Conservation (phyloP, 2,113 vertebrate genomes). For the Oostethus manadensis region DNA sequence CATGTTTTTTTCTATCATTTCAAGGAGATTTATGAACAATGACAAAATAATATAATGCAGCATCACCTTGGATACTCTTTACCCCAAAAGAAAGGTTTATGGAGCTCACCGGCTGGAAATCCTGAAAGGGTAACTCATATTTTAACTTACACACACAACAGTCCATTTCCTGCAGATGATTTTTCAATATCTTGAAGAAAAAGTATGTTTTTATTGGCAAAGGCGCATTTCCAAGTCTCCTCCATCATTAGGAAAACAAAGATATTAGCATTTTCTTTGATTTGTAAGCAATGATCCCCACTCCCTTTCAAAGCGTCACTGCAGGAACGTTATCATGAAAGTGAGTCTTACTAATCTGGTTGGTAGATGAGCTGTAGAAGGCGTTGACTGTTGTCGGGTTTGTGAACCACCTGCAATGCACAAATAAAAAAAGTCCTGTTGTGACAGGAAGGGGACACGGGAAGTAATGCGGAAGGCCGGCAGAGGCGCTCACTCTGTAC, state of each 20-base stretch:
- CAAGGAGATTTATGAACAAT: no score
- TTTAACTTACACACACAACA: not conserved
- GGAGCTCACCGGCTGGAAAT: constrained; percentile 95
- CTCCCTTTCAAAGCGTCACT: not conserved
- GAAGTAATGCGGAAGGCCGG: not conserved
- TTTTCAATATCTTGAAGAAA: not conserved
- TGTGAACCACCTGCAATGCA: constrained; percentile 86
- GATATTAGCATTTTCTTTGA: not conserved
- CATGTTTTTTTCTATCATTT: not conserved
- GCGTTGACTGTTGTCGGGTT: constrained; percentile 97
- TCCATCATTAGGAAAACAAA: not conserved
- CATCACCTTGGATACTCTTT: constrained; percentile 87
- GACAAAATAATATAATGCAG: not conserved
- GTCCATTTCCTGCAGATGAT: not conserved
- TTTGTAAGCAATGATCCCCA: not conserved
- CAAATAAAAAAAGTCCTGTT: constrained; percentile 13
- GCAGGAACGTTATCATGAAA: not conserved
- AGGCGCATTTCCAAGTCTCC: not conserved
- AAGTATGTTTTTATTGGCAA: not conserved
- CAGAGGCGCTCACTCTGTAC: constrained; percentile 83
- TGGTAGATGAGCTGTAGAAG: constrained; percentile 94
- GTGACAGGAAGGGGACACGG: not conserved
- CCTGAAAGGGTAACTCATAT: constrained; percentile 64
- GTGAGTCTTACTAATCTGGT: constrained; percentile 89
- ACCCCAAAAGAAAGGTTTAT: constrained; percentile 99